These are phyloP conservation scores for Hydrozoanthus tunicans DNA, from an alignment of 64 coral and sea anemone species.

Conservation along the genomic window DNA sequence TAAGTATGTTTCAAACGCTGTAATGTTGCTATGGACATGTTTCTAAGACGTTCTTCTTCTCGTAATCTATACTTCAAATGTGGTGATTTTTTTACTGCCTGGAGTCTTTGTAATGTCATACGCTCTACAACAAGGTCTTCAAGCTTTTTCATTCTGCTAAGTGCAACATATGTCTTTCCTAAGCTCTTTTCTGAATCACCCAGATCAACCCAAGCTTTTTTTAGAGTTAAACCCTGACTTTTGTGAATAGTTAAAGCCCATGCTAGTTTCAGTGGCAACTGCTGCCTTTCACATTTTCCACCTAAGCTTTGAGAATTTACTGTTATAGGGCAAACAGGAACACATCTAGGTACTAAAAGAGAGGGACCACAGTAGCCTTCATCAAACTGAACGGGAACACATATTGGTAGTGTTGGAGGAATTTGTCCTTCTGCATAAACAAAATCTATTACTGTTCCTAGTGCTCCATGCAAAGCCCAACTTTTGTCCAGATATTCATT, in stretches of 20 bases:
- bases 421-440: slow-evolving; percentile 64
- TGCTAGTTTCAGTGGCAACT: slow-evolving; percentile 20
- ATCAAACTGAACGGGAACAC: slow-evolving; percentile 67
- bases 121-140: too few species aligned
- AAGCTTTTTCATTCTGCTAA: too few species aligned
- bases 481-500: neutral
- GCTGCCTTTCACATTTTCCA: slow-evolving; percentile 31
- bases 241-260: slow-evolving; percentile 35
- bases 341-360: slow-evolving; percentile 32
- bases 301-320: slow-evolving; percentile 15
- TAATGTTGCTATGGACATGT: too few species aligned
- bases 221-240: slow-evolving; percentile 51
- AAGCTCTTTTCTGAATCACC: slow-evolving; percentile 6
- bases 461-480: slow-evolving; percentile 75
- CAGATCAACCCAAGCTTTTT: slow-evolving; percentile 49
- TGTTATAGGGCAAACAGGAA: slow-evolving; percentile 32
- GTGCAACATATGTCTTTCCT: neutral
- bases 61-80: too few species aligned
- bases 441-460: slow-evolving; percentile 77
- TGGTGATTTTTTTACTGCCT: too few species aligned
- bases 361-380: slow-evolving; percentile 63
- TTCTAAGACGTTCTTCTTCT: too few species aligned
- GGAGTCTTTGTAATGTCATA: too few species aligned
- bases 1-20: too few species aligned
- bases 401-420: slow-evolving; percentile 63